A percentile compares a stretch with the other conserved stretches of the same genome.
Conservation (phyloP, 2,888 invertebrate species). For the Cylloceria caligata region DNA sequence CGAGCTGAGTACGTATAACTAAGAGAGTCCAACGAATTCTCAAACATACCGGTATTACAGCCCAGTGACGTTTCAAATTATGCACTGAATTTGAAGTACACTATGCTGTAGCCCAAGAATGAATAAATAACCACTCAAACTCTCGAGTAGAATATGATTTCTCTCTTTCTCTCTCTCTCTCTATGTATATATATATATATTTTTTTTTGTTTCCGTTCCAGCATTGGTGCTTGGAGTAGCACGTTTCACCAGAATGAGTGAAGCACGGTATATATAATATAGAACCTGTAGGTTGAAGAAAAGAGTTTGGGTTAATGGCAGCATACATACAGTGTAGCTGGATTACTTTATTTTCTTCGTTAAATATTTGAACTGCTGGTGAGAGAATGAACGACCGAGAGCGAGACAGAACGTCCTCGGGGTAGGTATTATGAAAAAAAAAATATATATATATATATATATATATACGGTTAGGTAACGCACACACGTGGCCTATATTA, state of each 20-base stretch:
- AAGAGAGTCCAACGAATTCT: constrained; percentile 12
- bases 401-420: neutral
- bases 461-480: constrained; percentile 13
- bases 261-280: constrained; percentile 15
- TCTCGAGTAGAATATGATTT: constrained; percentile 10
- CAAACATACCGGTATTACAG: neutral
- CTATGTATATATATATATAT: constrained; percentile 10
- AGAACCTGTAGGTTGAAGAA: constrained; percentile 12
- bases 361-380: constrained; percentile 63
- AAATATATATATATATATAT: too few species aligned
- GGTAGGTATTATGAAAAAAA: constrained; percentile 48
- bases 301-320: constrained; percentile 43
- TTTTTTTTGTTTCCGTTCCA: neutral
- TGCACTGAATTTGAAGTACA: constrained; percentile 15
- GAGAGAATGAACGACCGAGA: constrained; percentile 8
- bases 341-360: constrained; percentile 66
- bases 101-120: constrained; percentile 10
- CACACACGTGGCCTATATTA: constrained; percentile 53
- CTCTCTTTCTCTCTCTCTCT: too few species aligned
- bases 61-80: constrained; percentile 11
- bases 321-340: constrained; percentile 45
- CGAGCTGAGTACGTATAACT: neutral
- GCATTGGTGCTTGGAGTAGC: constrained; percentile 13
- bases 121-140: constrained; percentile 33
- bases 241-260: constrained; percentile 40